A percentile compares a stretch with the other conserved stretches of the same genome.
These are phyloP conservation scores for Apocrypta bakeri DNA, from an alignment of 1,140 invertebrate species.

Conservation along the genomic window DNA sequence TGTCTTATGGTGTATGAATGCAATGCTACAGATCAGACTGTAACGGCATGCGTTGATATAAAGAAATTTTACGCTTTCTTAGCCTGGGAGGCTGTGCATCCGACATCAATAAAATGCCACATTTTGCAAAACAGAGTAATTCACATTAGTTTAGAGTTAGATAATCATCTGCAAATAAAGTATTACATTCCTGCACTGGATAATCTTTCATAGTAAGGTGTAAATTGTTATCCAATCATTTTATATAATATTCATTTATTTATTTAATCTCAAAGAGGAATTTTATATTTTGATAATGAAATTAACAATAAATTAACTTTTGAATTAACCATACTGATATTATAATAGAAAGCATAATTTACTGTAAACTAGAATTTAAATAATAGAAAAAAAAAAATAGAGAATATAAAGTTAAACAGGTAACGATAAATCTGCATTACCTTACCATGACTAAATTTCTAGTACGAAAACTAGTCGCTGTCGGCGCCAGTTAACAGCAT, in stretches of 20 bases:
- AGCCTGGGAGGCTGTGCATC: conserved; percentile 77
- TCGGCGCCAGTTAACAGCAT: neutral
- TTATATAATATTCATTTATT: neutral
- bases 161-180: conserved; percentile 77
- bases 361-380: too few relatives aligned
- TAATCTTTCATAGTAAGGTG: neutral
- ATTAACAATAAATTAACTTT: neutral
- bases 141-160: conserved; percentile 76
- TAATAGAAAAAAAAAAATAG: too few relatives aligned
- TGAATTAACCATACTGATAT: neutral
- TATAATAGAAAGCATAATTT: neutral
- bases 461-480: neutral
- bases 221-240: neutral
- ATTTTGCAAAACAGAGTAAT: conserved; percentile 74
- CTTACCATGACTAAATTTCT: neutral
- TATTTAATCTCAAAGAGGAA: neutral
- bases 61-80: conserved; percentile 77
- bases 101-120: conserved; percentile 77
- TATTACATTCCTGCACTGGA: conserved; percentile 77
- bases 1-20: conserved; percentile 74
- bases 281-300: conserved; percentile 28
- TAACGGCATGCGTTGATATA: conserved; percentile 75
- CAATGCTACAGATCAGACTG: conserved; percentile 55
- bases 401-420: neutral
- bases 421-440: neutral